phyloP scores from a whole-genome alignment of 1,140 invertebrate genomes.

The Hesperophylax magnus region DNA sequence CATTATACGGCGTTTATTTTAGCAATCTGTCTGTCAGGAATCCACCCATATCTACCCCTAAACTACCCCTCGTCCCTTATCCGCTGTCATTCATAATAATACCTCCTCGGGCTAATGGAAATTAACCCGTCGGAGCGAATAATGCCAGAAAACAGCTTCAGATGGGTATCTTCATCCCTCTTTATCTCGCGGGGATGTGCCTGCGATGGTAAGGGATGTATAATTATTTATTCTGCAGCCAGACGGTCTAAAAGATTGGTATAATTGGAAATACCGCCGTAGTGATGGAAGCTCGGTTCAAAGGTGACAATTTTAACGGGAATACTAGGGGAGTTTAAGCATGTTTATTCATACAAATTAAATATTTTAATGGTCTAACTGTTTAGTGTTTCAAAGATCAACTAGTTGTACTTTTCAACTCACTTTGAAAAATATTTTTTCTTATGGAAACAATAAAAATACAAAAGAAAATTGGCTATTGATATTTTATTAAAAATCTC shows the following conservation, averaged over 20 bases:
- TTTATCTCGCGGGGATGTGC: slow-evolving; percentile 12
- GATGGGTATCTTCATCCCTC: slow-evolving; percentile 37
- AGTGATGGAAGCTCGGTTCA: slow-evolving; percentile 30
- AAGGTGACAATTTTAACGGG: slow-evolving; percentile 49
- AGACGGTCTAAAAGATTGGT: slow-evolving; percentile 49
- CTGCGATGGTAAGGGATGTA: neutral
- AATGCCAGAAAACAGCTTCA: slow-evolving; percentile 41
- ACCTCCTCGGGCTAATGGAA: slow-evolving; percentile 54
- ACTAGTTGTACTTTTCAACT: no score
- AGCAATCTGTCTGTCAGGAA: slow-evolving; percentile 25
- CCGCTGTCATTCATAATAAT: slow-evolving; percentile 55
- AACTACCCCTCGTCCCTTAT: slow-evolving; percentile 18
- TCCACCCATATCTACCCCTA: neutral
- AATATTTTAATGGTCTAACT: neutral
- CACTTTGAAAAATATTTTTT: no score
- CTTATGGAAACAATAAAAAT: no score
- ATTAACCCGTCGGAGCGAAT: slow-evolving; percentile 54
- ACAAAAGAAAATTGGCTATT: no score
- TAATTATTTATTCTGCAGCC: slow-evolving; percentile 37
- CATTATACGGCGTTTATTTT: neutral
- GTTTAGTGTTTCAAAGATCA: no score
- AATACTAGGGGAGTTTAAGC: neutral
- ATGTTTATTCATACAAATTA: neutral
- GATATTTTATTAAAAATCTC: no score
- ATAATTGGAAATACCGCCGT: slow-evolving; percentile 55